Base-by-base conservation (phyloP, 2,113 vertebrate species). In the Anser cygnoides region DNA sequence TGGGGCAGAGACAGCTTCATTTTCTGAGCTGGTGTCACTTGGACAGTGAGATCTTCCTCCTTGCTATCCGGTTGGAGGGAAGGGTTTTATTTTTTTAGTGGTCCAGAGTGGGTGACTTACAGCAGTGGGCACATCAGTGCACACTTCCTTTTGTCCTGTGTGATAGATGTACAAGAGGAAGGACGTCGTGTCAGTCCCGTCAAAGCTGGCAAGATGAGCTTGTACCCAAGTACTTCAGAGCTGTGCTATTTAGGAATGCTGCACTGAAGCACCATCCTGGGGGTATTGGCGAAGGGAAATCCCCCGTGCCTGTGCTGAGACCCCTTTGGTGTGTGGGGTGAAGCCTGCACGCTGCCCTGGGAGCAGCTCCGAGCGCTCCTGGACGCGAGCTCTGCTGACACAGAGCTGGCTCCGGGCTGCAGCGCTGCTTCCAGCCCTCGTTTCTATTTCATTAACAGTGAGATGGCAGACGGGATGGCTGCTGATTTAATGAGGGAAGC, bases 401-500 rank as follows among this genome's bases (percentile, higher is more conserved):
- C 39, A 23, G 61, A 41, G 44, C 78, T 89, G 94, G 67, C 87
- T 92, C 71, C 1, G 29, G 39, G 54, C 92, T 87, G 91, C 72
- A 68, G 11, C 3, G 0, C 59, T 95, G 61, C 76, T 81, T 89
- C 74, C 89, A 89, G 89, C 62, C 74, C 85, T 62, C 0, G 0
- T 61, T 92, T 89, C 55, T 75, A 71, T 86, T 82, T 82, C 46
- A 72, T 92, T 87, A 92, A 49, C 71, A 44, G 66, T 0, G 44
- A 87, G 89, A 85, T 92, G 90, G 81, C 55, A 87, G 92, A 81
- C 74, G 54, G 58, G 37, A 55, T 81, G 77, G 71, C 11, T 87
- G 59, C 87, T 87, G 84, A 92, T 87, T 93, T 77, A 84, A 90
- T 95, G 81, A 91, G 72, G 80, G 71, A 88, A 92, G 79, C 65